Percentiles rank a stretch among this genome's conserved stretches.
phyloP scores from a whole-genome alignment of 1,140 invertebrate species.

The Magallana gigas region DNA sequence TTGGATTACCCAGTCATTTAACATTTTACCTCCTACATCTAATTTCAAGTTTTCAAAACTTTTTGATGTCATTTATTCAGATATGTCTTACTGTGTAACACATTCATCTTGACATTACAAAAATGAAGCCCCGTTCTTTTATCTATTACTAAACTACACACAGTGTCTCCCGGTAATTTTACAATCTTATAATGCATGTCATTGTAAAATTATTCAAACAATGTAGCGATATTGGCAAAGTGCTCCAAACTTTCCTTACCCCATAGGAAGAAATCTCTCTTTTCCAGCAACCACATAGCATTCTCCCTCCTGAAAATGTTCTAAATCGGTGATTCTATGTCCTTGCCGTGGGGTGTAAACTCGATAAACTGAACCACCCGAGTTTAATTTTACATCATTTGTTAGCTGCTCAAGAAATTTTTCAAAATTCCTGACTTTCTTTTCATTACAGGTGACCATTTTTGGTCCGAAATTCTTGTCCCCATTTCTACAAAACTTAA shows the following conservation, averaged over 20 bases:
- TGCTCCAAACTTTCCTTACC: conserved; percentile 53
- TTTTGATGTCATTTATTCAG: background rate
- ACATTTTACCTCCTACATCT: no score
- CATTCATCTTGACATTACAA: background rate
- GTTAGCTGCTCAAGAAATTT: conserved; percentile 64
- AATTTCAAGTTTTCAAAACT: background rate
- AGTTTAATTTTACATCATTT: conserved; percentile 54
- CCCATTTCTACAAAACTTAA: conserved; percentile 64
- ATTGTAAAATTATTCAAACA: no score
- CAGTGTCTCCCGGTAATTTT: no score
- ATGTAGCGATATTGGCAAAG: no score
- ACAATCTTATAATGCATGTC: no score
- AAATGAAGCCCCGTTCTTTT: background rate
- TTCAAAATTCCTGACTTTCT: conserved; percentile 63
- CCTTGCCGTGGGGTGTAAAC: conserved; percentile 62
- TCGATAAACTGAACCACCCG: conserved; percentile 61
- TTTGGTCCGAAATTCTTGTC: conserved; percentile 58
- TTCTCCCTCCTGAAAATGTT: conserved; percentile 62
- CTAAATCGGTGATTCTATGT: conserved; percentile 55
- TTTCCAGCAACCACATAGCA: conserved; percentile 64
- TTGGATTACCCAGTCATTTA: background rate
- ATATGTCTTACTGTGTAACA: background rate
- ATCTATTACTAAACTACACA: no score
- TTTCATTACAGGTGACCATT: conserved; percentile 59
- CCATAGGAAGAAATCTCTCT: conserved; percentile 63